Conservation (phyloP, 2,797 vertebrate species). For the Malacoctenus gilli region DNA sequence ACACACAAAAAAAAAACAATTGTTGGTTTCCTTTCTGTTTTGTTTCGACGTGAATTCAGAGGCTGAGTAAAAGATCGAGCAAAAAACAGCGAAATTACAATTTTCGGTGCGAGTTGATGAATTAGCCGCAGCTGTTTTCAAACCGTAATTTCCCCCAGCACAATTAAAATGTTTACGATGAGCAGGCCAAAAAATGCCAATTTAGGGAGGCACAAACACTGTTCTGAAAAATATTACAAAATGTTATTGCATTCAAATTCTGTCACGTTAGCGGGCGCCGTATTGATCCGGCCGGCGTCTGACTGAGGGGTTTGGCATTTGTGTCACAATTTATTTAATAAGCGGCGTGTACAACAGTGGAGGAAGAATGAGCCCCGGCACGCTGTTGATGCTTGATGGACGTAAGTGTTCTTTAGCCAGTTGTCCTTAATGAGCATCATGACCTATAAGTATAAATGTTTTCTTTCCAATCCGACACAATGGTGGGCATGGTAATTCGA, state of each 20-base stretch:
- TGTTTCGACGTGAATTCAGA: constrained; percentile 22
- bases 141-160: neutral
- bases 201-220: constrained; percentile 1
- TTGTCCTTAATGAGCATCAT: constrained; percentile 47
- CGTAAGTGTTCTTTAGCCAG: constrained; percentile 37
- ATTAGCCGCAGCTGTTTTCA: constrained; percentile 9
- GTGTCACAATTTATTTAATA: constrained; percentile 39
- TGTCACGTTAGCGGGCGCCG: constrained; percentile 4
- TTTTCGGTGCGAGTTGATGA: constrained; percentile 25
- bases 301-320: constrained; percentile 45
- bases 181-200: constrained; percentile 10
- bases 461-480: constrained; percentile 12
- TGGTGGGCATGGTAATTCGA: constrained; percentile 3
- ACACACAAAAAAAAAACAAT: constrained; percentile 19
- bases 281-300: constrained; percentile 18
- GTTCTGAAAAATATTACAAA: constrained; percentile 1
- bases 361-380: constrained; percentile 24
- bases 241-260: constrained; percentile 18
- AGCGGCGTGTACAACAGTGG: constrained; percentile 23
- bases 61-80: constrained; percentile 20
- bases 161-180: constrained; percentile 1
- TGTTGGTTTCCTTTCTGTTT: constrained; percentile 3
- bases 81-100: constrained; percentile 1
- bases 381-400: constrained; percentile 39
- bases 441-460: constrained; percentile 43